These are phyloP conservation scores for Balaeniceps rex DNA, from an alignment of 2,113 vertebrate genomes.

Conservation along the genomic window DNA sequence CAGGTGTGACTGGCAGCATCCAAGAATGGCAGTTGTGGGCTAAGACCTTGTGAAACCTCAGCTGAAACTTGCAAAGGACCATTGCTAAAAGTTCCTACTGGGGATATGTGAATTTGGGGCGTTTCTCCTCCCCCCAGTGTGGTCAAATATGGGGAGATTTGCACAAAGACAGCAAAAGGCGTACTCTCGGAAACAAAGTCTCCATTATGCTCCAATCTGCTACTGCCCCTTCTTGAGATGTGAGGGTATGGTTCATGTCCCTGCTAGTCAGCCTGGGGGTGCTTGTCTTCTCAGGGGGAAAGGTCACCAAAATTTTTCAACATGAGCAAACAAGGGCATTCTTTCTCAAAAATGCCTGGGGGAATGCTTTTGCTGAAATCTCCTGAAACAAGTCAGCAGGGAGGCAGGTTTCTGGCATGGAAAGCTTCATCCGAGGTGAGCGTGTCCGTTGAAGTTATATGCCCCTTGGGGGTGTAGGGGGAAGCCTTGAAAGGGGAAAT, in stretches of 20 bases:
- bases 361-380: not conserved
- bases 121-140: not conserved
- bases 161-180: not conserved
- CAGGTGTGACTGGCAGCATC: not conserved
- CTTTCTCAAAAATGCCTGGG: not conserved
- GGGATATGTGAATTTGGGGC: not conserved
- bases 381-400: not conserved
- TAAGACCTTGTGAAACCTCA: not conserved
- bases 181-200: not conserved
- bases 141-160: not conserved
- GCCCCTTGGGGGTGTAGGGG: too few relatives aligned
- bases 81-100: not conserved
- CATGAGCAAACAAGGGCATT: not conserved
- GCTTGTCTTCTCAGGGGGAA: not conserved
- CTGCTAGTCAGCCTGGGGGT: not conserved
- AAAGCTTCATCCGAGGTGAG: not conserved
- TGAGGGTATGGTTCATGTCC: not conserved
- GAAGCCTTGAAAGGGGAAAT: not conserved
- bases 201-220: not conserved
- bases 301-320: constrained; percentile 29
- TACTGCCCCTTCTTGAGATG: not conserved
- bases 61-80: not conserved
- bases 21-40: not conserved
- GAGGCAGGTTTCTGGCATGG: not conserved
- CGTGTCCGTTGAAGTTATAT: not conserved